These are phyloP conservation scores for Leuctra nigra DNA, from an alignment of 2,888 invertebrate genomes.

Conservation along the genomic window DNA sequence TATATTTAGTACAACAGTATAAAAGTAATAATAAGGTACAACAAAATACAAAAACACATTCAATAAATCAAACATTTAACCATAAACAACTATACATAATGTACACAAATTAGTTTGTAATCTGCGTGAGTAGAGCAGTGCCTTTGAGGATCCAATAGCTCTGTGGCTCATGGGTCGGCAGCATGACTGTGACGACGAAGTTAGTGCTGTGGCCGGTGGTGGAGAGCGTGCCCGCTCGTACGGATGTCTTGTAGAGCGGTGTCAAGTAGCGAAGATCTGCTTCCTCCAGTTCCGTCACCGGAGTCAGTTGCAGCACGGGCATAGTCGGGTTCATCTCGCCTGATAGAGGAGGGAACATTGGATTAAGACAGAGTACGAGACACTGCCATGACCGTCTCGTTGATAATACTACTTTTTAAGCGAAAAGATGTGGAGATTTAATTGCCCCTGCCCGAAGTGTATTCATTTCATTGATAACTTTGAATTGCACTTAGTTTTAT, in stretches of 20 bases:
- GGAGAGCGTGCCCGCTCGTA: slow-evolving; percentile 77
- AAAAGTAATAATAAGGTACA: too few relatives aligned
- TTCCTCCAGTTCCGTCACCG: slow-evolving; percentile 45
- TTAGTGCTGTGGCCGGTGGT: slow-evolving; percentile 93
- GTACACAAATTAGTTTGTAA: slow-evolving; percentile 63
- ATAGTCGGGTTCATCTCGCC: slow-evolving; percentile 71
- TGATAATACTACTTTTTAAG: too few relatives aligned
- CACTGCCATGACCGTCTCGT: too few relatives aligned
- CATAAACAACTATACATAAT: too few relatives aligned
- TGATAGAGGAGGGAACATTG: slow-evolving; percentile 32
- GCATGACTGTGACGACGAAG: slow-evolving; percentile 72
- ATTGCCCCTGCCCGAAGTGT: too few relatives aligned
- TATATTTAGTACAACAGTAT: too few relatives aligned
- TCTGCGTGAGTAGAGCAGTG: slow-evolving; percentile 77
- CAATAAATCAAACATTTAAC: too few relatives aligned
- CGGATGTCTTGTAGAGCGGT: slow-evolving; percentile 84
- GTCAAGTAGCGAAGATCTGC: slow-evolving; percentile 53
- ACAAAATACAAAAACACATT: too few relatives aligned
- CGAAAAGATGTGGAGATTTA: too few relatives aligned
- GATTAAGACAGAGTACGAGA: too few relatives aligned
- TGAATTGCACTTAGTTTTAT: too few relatives aligned
- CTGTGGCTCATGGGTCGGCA: slow-evolving; percentile 57
- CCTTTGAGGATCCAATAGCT: slow-evolving; percentile 86
- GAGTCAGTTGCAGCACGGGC: slow-evolving; percentile 61
- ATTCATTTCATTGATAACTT: too few relatives aligned